Conservation (phyloP, 2,888 invertebrate genomes). For the Resseliella maxima region DNA sequence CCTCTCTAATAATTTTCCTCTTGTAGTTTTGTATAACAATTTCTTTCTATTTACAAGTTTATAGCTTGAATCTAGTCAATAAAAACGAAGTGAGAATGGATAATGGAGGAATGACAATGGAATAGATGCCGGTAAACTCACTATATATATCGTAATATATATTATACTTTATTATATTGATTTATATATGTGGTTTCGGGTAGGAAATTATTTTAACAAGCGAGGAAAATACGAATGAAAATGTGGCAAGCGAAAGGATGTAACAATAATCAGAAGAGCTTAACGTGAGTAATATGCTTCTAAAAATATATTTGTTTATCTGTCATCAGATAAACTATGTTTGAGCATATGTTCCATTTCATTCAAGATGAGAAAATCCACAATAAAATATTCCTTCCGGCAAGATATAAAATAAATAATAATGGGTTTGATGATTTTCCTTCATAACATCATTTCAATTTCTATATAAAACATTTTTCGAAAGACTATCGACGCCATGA, state of each 20-base stretch:
- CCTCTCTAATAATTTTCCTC: too few species aligned
- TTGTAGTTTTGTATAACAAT: too few species aligned
- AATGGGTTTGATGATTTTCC: not conserved
- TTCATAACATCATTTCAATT: not conserved
- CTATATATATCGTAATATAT: too few species aligned
- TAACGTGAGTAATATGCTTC: conserved; percentile 2
- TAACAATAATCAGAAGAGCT: not conserved
- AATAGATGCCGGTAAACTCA: too few species aligned
- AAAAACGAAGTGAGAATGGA: too few species aligned
- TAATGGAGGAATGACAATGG: too few species aligned
- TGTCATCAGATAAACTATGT: not conserved
- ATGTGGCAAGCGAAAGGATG: not conserved
- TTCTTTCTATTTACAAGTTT: too few species aligned
- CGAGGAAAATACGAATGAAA: not conserved
- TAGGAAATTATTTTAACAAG: not conserved
- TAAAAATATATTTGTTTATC: conserved; percentile 38
- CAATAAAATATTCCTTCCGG: not conserved
- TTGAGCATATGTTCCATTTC: not conserved
- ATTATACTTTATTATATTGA: not conserved
- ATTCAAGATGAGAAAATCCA: not conserved
- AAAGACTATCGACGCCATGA: too few species aligned
- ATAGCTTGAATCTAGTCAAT: too few species aligned
- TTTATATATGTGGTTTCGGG: too few species aligned
- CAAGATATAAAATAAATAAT: not conserved
- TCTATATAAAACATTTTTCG: not conserved